Evolutionary conservation across 53 echinoderm and acorn worm genomes (phyloP), one percentile per base, ranked within the genome.

Genomic region (Arbacia lixula): DNA sequence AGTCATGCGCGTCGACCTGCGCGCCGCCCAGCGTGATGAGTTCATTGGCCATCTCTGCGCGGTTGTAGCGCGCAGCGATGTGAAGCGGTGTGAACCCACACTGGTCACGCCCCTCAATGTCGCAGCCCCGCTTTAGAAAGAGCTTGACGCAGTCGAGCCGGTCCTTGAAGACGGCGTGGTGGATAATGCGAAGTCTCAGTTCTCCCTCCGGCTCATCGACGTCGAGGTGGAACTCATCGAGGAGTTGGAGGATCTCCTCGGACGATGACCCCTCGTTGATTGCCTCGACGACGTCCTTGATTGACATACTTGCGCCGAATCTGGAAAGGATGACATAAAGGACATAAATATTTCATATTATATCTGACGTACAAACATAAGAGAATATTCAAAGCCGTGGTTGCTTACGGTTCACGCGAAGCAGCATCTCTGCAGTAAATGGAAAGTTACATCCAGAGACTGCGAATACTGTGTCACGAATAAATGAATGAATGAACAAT

Each of bases 41-140:
- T 52, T 83, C 77, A 25, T 75, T 42, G 9, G 87, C 46, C n/a
- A 87, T 68, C 1, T 87, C 85, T 1, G 76, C 71, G 4, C 69
- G 55, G 22, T 84, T 87, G 40, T 87, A 87, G 5, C 89, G 84
- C 10, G 97, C 89, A 0, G 97, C 93, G 42, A 96, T 66, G 54
- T 94, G 92, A n/a, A 96, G 58, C 0, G 93, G 89, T 1, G 93
- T 91, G 51, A 85, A 96, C 1, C 97, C 97, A 67, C 97, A 96
- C 30, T 84, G 80, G 60, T 96, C 97, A 31, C 84, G 77, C 17
- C 88, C 61, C 20, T 94, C 86, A 43, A 93, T 88, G 52, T 92
- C 87, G n/a, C 87, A 87, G 24, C 89, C 90, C 31, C 84, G 87
- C 6, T 68, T 20, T 36, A 91, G 53, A 21, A 96, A 72, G 14